These are phyloP conservation scores for Agraylea sexmaculata DNA, from an alignment of 1,140 invertebrate genomes.

Conservation along the genomic window DNA sequence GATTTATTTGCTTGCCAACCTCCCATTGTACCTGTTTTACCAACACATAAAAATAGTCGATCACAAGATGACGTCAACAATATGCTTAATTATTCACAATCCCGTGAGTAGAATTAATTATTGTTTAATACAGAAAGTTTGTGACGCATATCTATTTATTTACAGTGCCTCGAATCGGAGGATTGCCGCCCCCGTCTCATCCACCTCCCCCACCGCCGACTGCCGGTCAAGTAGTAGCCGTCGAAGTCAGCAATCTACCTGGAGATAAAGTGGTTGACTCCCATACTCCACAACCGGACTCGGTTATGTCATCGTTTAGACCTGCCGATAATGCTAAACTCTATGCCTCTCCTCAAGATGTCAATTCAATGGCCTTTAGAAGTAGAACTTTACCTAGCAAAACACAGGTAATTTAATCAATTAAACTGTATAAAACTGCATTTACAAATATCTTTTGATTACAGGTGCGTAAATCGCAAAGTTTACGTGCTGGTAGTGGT, in stretches of 20 bases:
- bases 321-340: slow-evolving; percentile 74
- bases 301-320: slow-evolving; percentile 71
- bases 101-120: slow-evolving; percentile 10
- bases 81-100: slow-evolving; percentile 21
- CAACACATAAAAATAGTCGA: slow-evolving; percentile 44
- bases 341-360: slow-evolving; percentile 76
- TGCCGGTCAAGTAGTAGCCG: slow-evolving; percentile 60
- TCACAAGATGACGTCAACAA: slow-evolving; percentile 67
- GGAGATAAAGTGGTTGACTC: slow-evolving; percentile 23
- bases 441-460: not conserved
- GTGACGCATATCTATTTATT: slow-evolving; percentile 4
- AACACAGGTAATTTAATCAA: slow-evolving; percentile 14
- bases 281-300: slow-evolving; percentile 25
- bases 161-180: slow-evolving; percentile 24
- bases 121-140: slow-evolving; percentile 6
- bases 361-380: slow-evolving; percentile 68
- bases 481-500: slow-evolving; percentile 42
- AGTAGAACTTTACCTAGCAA: slow-evolving; percentile 32
- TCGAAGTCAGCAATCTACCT: slow-evolving; percentile 43
- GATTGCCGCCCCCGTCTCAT: slow-evolving; percentile 55
- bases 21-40: slow-evolving; percentile 11
- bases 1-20: slow-evolving; percentile 51
- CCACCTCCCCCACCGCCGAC: slow-evolving; percentile 58
- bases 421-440: not conserved
- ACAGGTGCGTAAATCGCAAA: slow-evolving; percentile 52